Evolutionary conservation across 2,113 vertebrate genomes (phyloP), one percentile per base, ranked within the genome.

Genomic region (Rhegmatorhina hoffmannsi): DNA sequence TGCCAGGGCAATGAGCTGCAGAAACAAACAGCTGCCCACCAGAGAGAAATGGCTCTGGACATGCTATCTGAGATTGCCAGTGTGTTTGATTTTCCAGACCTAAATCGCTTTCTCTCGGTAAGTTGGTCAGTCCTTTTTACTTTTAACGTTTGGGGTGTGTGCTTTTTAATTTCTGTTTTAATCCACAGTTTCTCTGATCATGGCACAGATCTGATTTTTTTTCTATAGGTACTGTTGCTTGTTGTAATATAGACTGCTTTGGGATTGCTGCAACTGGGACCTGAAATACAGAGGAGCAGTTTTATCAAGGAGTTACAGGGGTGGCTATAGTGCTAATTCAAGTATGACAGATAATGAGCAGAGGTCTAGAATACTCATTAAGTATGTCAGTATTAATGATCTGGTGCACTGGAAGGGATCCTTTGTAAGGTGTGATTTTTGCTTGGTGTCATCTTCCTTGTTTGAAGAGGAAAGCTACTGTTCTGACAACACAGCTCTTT

Each of bases 1-100:
- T 98, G 98, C 95, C 98, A 98, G 76, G 98, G 98, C 97, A 97
- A 95, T 25, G 99, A 99, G 85, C 89, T 98, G 17, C 97, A 97
- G 68, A 98, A 98, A 67, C 98, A 98, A 94, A 98, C 98, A 70
- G 98, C 98, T n/a, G 98, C 97, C 95, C 98, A 98, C 96, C 99
- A 99, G 94, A 98, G 98, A 84, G 99, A 99, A 90, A 97, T 99
- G 94, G 98, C 99, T 43, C 95, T 99, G 80, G 99, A 99, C 94
- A 99, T 98, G 63, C 97, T 99, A 64, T 99, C 99, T 87, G 99
- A 99, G 97, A 98, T 99, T 7, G 99, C 99, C 26, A 99, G 98
- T n/a, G 99, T 99, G 29, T 99, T 99, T 96, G 99, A 99, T 97
- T 99, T 99, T 94, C 99, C 99, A 50, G 99, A 99, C 89, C 98